Evolutionary conservation across 2,797 vertebrate genomes (phyloP).

Genomic region (Enteromius trimaculatus): DNA sequence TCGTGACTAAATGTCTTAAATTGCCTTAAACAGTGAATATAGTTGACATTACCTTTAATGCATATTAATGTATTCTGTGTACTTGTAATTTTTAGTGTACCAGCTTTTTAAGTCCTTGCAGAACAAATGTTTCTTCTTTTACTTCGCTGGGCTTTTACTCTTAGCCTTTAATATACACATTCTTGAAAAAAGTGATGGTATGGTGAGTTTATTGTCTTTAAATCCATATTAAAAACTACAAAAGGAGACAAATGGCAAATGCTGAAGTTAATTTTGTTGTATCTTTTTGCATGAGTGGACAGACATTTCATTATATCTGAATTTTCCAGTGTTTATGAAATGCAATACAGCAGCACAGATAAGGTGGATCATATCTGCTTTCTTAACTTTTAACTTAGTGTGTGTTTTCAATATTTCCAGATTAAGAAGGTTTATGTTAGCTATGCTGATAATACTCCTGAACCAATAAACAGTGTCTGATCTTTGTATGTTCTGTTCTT

Average conservation of each 20-base stretch:
- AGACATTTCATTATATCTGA: not conserved
- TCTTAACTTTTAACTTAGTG: not conserved
- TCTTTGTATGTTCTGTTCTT: not conserved
- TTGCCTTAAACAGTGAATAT: not conserved
- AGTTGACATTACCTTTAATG: not conserved
- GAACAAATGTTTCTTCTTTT: not conserved
- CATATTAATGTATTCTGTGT: not conserved
- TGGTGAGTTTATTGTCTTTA: not conserved
- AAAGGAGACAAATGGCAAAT: not conserved
- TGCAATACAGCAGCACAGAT: not conserved
- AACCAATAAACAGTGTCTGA: not conserved
- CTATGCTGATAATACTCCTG: constrained; percentile 6
- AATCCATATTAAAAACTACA: not conserved
- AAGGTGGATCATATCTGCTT: constrained; percentile 1
- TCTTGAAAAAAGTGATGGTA: not conserved
- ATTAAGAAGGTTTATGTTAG: constrained; percentile 28
- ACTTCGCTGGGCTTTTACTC: not conserved
- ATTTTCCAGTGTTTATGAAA: constrained; percentile 27
- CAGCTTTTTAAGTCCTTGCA: not conserved
- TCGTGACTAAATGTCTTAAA: not conserved
- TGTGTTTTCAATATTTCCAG: not conserved
- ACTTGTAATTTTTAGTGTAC: not conserved
- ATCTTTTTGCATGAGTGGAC: not conserved
- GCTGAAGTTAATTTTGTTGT: not conserved
- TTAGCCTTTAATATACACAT: not conserved